Percentiles rank a stretch among this genome's conserved stretches.
These are phyloP conservation scores for Australoheros facetus DNA, from an alignment of 2,797 vertebrate species.

Conservation along the genomic window DNA sequence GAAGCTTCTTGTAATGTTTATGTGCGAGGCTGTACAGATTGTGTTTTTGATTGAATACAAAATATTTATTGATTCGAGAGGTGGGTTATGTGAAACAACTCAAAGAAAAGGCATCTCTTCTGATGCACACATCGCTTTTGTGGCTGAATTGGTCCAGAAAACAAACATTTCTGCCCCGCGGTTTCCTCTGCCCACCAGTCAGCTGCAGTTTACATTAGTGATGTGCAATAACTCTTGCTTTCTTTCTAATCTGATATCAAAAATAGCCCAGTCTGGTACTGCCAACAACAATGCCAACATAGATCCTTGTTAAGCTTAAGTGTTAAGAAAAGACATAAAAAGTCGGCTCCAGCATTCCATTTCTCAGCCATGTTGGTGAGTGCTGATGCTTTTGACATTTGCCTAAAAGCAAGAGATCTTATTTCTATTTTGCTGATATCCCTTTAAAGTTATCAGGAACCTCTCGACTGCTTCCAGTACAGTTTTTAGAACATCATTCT, in stretches of 20 bases:
- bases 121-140: background rate
- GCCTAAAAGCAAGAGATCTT: background rate
- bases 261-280: background rate
- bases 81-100: background rate
- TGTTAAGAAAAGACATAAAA: background rate
- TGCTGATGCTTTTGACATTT: background rate
- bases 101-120: background rate
- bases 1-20: conserved; percentile 32
- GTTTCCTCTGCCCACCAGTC: background rate
- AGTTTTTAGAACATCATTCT: background rate
- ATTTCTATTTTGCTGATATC: background rate
- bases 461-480: background rate
- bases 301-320: background rate
- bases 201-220: conserved; percentile 1
- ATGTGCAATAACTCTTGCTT: background rate
- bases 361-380: background rate
- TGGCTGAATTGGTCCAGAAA: background rate
- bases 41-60: conserved; percentile 26
- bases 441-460: background rate
- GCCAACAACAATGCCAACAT: background rate
- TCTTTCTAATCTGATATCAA: background rate
- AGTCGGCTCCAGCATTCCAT: background rate
- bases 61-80: conserved; percentile 9
- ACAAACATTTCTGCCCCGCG: background rate
- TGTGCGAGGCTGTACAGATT: conserved; percentile 11